Percentiles rank a stretch among this genome's conserved stretches.
These are phyloP conservation scores for Agrochola circellaris DNA, from an alignment of 2,888 invertebrate genomes.

Conservation along the genomic window DNA sequence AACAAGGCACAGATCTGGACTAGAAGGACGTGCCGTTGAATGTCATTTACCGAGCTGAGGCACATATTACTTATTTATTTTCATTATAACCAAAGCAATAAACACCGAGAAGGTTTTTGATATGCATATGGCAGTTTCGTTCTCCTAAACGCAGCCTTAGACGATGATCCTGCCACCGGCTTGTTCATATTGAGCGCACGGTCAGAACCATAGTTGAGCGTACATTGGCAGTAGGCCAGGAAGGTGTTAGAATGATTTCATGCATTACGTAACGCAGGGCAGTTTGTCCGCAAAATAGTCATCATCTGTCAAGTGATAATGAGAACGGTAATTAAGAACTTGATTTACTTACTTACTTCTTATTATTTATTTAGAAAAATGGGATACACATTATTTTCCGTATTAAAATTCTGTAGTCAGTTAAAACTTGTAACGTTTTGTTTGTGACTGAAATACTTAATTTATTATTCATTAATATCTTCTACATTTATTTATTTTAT, in stretches of 20 bases:
- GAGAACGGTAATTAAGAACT: background rate
- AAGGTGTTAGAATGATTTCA: constrained; percentile 51
- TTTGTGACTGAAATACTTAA: too few relatives aligned
- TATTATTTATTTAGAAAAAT: background rate
- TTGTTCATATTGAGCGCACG: constrained; percentile 32
- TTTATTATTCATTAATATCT: too few relatives aligned
- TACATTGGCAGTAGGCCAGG: constrained; percentile 52
- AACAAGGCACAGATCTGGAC: background rate
- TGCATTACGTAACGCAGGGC: constrained; percentile 38
- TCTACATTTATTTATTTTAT: too few relatives aligned
- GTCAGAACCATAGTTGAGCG: constrained; percentile 20
- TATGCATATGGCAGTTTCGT: background rate
- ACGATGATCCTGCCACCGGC: constrained; percentile 1
- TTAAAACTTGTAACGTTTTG: too few relatives aligned
- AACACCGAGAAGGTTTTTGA: background rate
- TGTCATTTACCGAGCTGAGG: background rate
- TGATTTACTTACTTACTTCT: too few relatives aligned
- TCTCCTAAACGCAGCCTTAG: constrained; percentile 5
- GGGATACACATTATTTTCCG: background rate
- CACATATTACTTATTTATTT: background rate
- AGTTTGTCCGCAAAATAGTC: background rate
- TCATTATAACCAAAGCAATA: background rate
- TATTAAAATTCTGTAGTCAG: background rate
- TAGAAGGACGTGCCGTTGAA: background rate
- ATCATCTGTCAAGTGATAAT: constrained; percentile 1